Percentiles rank a stretch among this genome's conserved stretches.
These are phyloP conservation scores for Petrocephalus sullivani DNA, from an alignment of 2,797 vertebrate species.

Conservation along the genomic window DNA sequence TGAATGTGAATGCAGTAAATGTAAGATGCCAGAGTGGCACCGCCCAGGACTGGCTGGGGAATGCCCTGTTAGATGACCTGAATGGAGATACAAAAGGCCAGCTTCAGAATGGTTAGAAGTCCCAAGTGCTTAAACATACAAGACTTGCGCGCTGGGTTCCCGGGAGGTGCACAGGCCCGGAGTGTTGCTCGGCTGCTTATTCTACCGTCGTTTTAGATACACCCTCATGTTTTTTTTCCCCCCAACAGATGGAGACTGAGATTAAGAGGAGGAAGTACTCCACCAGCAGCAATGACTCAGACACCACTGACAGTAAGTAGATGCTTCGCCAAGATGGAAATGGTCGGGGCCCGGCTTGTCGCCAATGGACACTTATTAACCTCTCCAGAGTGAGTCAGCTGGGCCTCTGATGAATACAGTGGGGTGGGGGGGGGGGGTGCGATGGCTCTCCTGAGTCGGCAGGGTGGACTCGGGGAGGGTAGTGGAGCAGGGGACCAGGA, in stretches of 20 bases:
- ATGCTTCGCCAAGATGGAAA: not conserved
- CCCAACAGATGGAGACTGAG: constrained; percentile 84
- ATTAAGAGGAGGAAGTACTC: constrained; percentile 97
- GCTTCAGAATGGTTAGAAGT: not conserved
- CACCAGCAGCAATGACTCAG: constrained; percentile 95
- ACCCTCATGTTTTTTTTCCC: not conserved
- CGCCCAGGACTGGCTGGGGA: not conserved
- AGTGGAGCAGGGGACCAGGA: no score
- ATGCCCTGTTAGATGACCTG: not conserved
- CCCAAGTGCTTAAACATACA: not conserved
- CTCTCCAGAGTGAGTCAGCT: constrained; percentile 24
- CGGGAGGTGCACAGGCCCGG: no score
- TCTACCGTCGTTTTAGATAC: not conserved
- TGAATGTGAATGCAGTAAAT: not conserved
- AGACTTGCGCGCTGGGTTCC: not conserved
- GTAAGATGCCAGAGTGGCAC: not conserved
- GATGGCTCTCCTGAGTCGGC: not conserved
- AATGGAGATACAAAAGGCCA: not conserved
- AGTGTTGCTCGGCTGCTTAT: not conserved
- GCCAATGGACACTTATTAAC: constrained; percentile 28
- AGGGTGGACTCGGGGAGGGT: not conserved
- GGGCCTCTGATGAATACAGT: not conserved
- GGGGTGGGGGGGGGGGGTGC: not conserved
- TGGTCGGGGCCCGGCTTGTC: not conserved
- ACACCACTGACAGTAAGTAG: constrained; percentile 95